Evolutionary conservation across 2,797 vertebrate species (phyloP).

Genomic region (Mus minutoides): DNA sequence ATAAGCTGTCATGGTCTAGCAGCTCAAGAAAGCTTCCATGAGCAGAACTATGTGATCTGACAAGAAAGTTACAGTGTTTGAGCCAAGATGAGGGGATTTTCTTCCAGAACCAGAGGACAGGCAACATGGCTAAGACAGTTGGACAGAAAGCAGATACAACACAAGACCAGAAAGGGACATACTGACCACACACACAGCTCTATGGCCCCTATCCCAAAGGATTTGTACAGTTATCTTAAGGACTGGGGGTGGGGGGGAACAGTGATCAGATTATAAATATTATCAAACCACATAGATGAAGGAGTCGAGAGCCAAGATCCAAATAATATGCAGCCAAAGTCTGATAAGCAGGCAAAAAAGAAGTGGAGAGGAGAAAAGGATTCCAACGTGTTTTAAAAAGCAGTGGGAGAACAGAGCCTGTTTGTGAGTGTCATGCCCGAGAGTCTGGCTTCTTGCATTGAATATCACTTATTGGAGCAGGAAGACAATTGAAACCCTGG

Average conservation of each 20-base stretch:
- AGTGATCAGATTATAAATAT: conserved; percentile 13
- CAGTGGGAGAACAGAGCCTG: not conserved
- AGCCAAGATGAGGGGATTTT: not conserved
- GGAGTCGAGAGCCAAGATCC: not conserved
- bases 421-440: not conserved
- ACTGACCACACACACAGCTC: not conserved
- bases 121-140: not conserved
- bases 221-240: conserved; percentile 1
- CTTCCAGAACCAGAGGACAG: not conserved
- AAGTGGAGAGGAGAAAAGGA: not conserved
- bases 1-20: not conserved
- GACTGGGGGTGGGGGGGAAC: not conserved
- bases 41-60: not conserved
- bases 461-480: conserved; percentile 14
- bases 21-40: not conserved
- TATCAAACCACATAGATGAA: not conserved
- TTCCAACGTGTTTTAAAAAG: not conserved
- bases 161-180: not conserved
- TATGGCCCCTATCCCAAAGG: not conserved
- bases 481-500: not conserved
- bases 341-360: not conserved
- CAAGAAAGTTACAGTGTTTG: not conserved
- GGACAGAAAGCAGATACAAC: not conserved
- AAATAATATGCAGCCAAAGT: not conserved
- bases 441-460: not conserved